Conservation (phyloP, 2,113 vertebrate genomes). For the Galeopterus variegatus region DNA sequence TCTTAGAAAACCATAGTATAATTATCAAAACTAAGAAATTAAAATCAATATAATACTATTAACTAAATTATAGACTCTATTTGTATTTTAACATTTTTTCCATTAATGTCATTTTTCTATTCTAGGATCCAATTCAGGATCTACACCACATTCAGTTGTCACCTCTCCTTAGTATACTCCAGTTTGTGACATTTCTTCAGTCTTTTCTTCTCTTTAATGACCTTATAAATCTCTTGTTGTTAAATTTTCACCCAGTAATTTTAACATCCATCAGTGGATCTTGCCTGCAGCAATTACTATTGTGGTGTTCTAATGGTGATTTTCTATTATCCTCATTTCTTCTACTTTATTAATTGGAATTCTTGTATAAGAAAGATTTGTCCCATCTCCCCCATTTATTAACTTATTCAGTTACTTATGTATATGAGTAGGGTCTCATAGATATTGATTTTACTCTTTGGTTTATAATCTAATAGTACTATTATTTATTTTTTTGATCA, state of each 20-base stretch:
- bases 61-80: not conserved
- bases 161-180: not conserved
- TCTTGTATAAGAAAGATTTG: conserved; percentile 32
- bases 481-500: conserved; percentile 29
- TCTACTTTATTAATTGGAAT: not conserved
- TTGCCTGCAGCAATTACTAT: not conserved
- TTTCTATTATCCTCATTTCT: not conserved
- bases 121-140: not conserved
- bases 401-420: not conserved
- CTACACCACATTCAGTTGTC: not conserved
- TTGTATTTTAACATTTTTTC: not conserved
- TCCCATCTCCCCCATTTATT: not conserved
- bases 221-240: not conserved
- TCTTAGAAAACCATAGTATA: conserved; percentile 11
- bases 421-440: not conserved
- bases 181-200: not conserved
- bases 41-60: not conserved
- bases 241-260: conserved; percentile 10
- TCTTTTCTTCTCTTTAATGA: not conserved
- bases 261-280: not conserved
- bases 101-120: conserved; percentile 9
- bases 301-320: not conserved
- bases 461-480: not conserved
- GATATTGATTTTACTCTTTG: conserved; percentile 25
- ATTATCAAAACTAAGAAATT: conserved; percentile 30